Evolutionary conservation across 2,113 vertebrate species (phyloP), one percentile per base, ranked within the genome.

Genomic region (Cyprinodon brontotheroides): DNA sequence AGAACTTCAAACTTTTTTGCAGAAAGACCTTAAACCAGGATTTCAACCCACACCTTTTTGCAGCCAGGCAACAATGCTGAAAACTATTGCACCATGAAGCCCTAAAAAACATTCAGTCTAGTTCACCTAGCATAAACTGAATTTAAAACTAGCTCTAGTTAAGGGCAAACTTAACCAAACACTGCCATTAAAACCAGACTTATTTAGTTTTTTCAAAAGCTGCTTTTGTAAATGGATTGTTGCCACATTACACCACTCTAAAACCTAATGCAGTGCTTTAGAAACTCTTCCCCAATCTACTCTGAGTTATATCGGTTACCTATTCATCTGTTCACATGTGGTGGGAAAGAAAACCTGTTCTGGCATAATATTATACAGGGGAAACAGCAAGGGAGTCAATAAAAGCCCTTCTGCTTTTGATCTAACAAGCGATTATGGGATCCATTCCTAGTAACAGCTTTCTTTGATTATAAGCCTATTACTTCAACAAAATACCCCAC

Each of bases 371-470:
- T 50, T 77, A 45, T 4, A 67, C 1, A 36, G n/a, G 14, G 37
- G 40, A 29, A 71, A 59, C 65, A 37, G 11, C 3, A 22, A 78
- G n/a, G 50, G 53, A 72, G 60, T 62, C 45, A 11, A 10, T n/a
- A 66, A 38, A 76, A 40, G 13, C 38, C 20, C 47, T 62, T 17
- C 66, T 45, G 61, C 45, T 85, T n/a, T 83, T 81, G 70, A 83
- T 79, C 75, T 57, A 62, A 41, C 63, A 65, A 74, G 37, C 22
- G 22, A 71, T 41, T 48, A 22, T 57, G 57, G 61, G 59, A 75
- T 84, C 41, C 40, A 47, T 81, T 61, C 74, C 48, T n/a, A 70
- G 61, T 45, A 77, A 67, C 66, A 75, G 57, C 57, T 74, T 70
- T 73, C 78, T n/a, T n/a, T 61, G 38, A 76, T 71, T 50, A 7